Conservation (phyloP, 1,140 invertebrate species). For the Microvelia longipes region DNA sequence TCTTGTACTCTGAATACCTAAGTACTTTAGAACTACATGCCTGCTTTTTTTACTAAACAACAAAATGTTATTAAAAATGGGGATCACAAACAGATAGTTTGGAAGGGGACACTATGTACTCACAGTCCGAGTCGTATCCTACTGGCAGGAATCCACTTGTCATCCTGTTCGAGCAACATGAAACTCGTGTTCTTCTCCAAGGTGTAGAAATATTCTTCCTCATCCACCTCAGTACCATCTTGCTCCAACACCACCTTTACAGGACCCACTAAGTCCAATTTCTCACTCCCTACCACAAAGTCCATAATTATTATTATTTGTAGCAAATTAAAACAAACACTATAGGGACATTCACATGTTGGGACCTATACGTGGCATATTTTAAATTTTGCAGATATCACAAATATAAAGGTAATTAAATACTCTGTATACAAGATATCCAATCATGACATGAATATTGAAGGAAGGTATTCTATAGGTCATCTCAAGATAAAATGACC, state of each 20-base stretch:
- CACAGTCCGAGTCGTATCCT: neutral
- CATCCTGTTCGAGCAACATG: slow-evolving; percentile 44
- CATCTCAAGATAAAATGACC: too few species aligned
- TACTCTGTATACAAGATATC: too few species aligned
- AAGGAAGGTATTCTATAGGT: too few species aligned
- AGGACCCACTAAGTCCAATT: slow-evolving; percentile 37
- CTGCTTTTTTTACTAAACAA: too few species aligned
- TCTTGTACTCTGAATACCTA: too few species aligned
- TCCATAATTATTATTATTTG: slow-evolving; percentile 10
- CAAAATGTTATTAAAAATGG: too few species aligned
- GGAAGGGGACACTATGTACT: neutral
- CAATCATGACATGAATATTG: too few species aligned
- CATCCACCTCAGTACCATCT: slow-evolving; percentile 75
- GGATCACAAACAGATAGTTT: too few species aligned
- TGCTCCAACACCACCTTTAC: slow-evolving; percentile 63
- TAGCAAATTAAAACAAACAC: neutral
- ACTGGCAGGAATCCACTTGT: slow-evolving; percentile 20
- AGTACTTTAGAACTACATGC: too few species aligned
- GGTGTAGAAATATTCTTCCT: slow-evolving; percentile 73
- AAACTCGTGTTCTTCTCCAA: slow-evolving; percentile 63
- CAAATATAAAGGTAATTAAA: neutral
- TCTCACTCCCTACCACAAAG: slow-evolving; percentile 37
- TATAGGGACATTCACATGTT: neutral
- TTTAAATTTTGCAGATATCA: neutral
- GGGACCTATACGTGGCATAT: neutral